These are phyloP conservation scores for Agonopterix heracliana DNA, from an alignment of 2,888 invertebrate species.

Conservation along the genomic window DNA sequence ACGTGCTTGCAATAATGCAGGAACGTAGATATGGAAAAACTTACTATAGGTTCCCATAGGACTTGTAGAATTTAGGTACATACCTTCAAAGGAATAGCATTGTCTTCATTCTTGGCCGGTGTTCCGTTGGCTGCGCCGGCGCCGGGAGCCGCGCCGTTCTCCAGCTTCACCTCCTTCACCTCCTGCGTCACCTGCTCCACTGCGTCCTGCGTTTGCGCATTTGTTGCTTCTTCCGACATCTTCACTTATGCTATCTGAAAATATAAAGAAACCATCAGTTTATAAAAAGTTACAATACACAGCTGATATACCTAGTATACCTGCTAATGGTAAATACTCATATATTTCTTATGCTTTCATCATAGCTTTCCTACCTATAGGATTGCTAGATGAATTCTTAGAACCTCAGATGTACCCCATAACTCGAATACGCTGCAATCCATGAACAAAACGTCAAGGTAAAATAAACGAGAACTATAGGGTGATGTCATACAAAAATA, in stretches of 20 bases:
- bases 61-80: neutral
- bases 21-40: too few species aligned
- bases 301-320: too few species aligned
- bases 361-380: too few species aligned
- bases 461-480: constrained; percentile 20
- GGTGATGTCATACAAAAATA: constrained; percentile 62
- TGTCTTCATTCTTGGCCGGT: constrained; percentile 50
- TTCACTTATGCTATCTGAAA: constrained; percentile 11
- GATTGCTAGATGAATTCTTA: too few species aligned
- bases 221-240: constrained; percentile 44
- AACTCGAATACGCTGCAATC: neutral
- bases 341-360: too few species aligned
- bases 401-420: neutral
- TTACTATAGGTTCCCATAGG: too few species aligned
- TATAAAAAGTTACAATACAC: too few species aligned
- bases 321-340: too few species aligned
- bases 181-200: constrained; percentile 62
- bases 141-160: constrained; percentile 64
- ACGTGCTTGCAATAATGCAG: too few species aligned
- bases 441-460: constrained; percentile 17
- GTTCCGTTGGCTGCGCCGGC: constrained; percentile 58
- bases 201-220: constrained; percentile 30
- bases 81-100: constrained; percentile 46
- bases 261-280: constrained; percentile 1
- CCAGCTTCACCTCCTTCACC: constrained; percentile 73